Conservation (phyloP, 2,888 invertebrate species). For the Agrotis exclamationis region DNA sequence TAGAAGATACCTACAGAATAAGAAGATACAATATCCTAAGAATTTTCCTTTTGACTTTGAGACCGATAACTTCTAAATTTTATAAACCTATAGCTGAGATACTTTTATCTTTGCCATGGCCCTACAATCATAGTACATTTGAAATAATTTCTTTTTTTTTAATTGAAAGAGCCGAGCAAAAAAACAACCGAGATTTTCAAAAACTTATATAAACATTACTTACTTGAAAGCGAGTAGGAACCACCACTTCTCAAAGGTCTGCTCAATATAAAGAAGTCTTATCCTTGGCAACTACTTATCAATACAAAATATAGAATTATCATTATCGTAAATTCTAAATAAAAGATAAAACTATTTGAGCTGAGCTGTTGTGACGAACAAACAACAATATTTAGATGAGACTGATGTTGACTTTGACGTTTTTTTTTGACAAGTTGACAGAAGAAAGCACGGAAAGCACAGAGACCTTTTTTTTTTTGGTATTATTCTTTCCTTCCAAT, state of each 20-base stretch:
- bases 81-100: background rate
- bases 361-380: conserved; percentile 4
- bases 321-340: conserved; percentile 43
- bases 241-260: background rate
- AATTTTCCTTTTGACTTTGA: conserved; percentile 18
- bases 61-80: background rate
- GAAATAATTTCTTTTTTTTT: background rate
- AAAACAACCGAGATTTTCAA: background rate
- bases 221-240: conserved; percentile 31
- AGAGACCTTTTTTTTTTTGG: too few species aligned
- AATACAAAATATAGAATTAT: conserved; percentile 30
- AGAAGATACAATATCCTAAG: too few species aligned
- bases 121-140: background rate
- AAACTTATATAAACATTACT: conserved; percentile 25
- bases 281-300: conserved; percentile 45
- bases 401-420: background rate
- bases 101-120: background rate
- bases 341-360: conserved; percentile 30
- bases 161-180: too few species aligned
- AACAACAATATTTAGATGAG: conserved; percentile 10
- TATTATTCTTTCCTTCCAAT: too few species aligned
- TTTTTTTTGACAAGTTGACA: background rate
- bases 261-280: conserved; percentile 16
- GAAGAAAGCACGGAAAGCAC: background rate
- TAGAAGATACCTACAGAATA: too few species aligned